Evolutionary conservation across 2,113 vertebrate species (phyloP).

Genomic region (Suncus etruscus): DNA sequence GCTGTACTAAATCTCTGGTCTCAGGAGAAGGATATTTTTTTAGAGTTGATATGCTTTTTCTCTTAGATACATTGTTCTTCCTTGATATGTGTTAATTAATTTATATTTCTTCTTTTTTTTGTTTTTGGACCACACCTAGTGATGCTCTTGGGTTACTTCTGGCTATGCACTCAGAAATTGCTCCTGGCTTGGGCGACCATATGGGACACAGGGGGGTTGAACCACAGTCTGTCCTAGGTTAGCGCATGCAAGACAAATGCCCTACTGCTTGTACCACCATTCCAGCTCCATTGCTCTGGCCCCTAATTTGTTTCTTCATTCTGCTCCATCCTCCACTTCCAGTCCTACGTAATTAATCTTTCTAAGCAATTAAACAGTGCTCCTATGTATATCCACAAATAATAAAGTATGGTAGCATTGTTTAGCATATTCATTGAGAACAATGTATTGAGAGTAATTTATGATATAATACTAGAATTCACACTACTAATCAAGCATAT

Average conservation of each 20-base stretch:
- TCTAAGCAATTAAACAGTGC: not conserved
- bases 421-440: not conserved
- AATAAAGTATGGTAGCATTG: not conserved
- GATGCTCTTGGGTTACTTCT: too few species aligned
- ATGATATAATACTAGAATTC: too few species aligned
- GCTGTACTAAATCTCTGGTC: not conserved
- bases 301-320: not conserved
- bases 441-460: not conserved
- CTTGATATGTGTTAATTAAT: not conserved
- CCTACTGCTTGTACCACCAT: too few species aligned
- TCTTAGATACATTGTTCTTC: not conserved
- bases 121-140: too few species aligned
- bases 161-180: too few species aligned
- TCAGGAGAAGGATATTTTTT: not conserved
- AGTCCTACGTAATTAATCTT: accelerated
- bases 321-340: not conserved
- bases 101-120: not conserved
- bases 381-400: not conserved
- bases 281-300: too few species aligned
- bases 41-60: not conserved
- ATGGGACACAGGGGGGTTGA: too few species aligned
- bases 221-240: too few species aligned
- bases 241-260: too few species aligned
- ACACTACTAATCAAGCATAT: too few species aligned
- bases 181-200: too few species aligned